Percentiles rank a stretch among this genome's conserved stretches.
These are phyloP conservation scores for Halichoerus grypus DNA, from an alignment of 2,113 vertebrate species.

Conservation along the genomic window DNA sequence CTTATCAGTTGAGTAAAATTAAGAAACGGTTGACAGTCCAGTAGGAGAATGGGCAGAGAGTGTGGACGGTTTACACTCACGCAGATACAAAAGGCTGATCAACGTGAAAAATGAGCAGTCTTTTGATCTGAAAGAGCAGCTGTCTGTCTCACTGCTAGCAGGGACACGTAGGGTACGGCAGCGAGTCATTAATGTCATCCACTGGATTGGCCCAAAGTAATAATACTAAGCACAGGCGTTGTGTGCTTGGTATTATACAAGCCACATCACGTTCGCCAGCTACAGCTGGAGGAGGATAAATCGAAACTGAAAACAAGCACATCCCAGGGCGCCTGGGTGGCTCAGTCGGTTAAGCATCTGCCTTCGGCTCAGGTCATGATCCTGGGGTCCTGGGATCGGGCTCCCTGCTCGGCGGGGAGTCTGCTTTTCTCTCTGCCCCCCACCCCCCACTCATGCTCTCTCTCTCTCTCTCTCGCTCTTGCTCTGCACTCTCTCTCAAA, in stretches of 20 bases:
- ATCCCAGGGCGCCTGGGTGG: too few relatives aligned
- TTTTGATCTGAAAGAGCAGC: neutral
- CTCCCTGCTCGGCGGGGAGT: too few relatives aligned
- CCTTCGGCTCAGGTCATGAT: too few relatives aligned
- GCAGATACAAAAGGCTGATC: neutral
- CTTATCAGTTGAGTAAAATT: neutral
- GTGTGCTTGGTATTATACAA: too few relatives aligned
- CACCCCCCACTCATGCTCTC: too few relatives aligned
- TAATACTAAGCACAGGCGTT: neutral
- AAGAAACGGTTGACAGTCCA: neutral
- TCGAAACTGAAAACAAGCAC: neutral
- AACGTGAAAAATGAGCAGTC: neutral
- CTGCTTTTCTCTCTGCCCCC: too few relatives aligned
- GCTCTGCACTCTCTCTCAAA: too few relatives aligned
- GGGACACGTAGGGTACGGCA: neutral
- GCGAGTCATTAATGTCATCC: neutral
- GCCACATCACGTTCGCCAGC: fast-evolving
- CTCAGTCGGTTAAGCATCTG: too few relatives aligned
- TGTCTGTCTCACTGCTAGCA: neutral
- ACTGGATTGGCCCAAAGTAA: neutral
- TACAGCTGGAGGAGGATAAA: neutral
- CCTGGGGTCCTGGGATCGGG: too few relatives aligned
- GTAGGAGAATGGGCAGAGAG: neutral
- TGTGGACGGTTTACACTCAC: neutral
- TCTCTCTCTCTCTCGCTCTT: too few relatives aligned